Evolutionary conservation across 2,888 invertebrate genomes (phyloP), one percentile per base, ranked within the genome.

Genomic region (Pterobdella sp.): DNA sequence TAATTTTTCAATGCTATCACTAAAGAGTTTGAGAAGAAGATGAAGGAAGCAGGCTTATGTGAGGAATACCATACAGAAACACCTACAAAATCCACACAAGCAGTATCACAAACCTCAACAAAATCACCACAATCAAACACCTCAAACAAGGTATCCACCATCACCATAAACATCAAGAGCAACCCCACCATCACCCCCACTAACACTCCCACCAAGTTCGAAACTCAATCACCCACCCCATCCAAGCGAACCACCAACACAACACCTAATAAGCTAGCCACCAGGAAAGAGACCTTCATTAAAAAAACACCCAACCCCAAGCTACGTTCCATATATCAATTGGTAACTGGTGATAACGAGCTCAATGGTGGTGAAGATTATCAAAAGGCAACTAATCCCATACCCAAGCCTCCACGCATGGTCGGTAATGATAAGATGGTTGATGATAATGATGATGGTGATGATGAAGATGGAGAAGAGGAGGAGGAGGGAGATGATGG

Each of bases 401-500:
- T 34, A 0, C 29, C 66, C 18, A 64, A 74, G 4, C 36, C 63
- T 0, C 56, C 68, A 26, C 64, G 73, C n/a, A 52, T 49, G 35
- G 74, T 74, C 18, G 29, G 52, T 49, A 49, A 49, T n/a, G n/a
- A 65, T 65, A n/a, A n/a, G 4, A 31, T 65, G 26, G n/a, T 32
- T 65, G 65, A 65, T 65, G 65, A 65, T 65, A 34, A 65, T 65
- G 35, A 65, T 65, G 78, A 76, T 36, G 77, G 77, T 26, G 79
- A 78, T 4, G 79, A 78, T 49, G 80, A 90, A 78, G 88, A 92
- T 81, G 91, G 92, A 81, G 91, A 92, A 77, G 73, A 74, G 26
- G 70, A 75, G 1, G 69, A 70, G 36, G 75, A 74, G 34, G 77
- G 75, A 35, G 37, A 67, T 37, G 56, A 56, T 31, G 60, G 1